A percentile compares a stretch with the other conserved stretches of the same genome.
Conservation (phyloP, 2,113 vertebrate species). For the Anthoscopus minutus region DNA sequence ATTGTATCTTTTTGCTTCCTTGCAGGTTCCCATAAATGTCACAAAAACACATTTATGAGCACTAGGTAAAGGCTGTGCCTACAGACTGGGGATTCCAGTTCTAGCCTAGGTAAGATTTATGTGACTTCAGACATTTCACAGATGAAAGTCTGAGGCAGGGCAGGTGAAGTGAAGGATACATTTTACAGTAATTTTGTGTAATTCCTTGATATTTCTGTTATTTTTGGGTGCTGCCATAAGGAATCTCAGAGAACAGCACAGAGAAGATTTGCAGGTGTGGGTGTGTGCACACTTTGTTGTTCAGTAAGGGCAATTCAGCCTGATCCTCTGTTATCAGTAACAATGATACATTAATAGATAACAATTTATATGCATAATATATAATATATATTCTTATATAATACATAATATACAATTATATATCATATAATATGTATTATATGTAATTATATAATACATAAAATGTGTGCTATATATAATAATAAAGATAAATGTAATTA, state of each 20-base stretch:
- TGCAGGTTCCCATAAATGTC: background rate
- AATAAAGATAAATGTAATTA: too few species aligned
- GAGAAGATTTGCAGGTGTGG: background rate
- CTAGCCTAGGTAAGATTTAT: background rate
- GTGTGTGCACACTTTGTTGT: background rate
- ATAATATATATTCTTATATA: background rate
- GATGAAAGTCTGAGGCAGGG: background rate
- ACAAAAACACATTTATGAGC: background rate
- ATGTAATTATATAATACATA: too few species aligned
- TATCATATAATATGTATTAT: background rate
- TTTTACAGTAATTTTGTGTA: background rate
- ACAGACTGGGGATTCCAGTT: background rate
- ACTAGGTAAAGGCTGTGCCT: background rate
- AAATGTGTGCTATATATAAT: too few species aligned
- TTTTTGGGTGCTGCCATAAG: background rate
- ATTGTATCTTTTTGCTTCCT: background rate
- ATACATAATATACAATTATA: background rate
- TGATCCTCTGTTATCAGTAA: background rate
- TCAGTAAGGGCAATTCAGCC: background rate
- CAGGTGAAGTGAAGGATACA: background rate
- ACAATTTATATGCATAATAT: background rate
- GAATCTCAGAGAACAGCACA: background rate
- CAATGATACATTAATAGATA: too few species aligned
- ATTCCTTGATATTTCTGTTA: background rate
- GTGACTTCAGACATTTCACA: background rate